Evolutionary conservation across 2,888 invertebrate genomes (phyloP).

Genomic region (Nysson spinosus): DNA sequence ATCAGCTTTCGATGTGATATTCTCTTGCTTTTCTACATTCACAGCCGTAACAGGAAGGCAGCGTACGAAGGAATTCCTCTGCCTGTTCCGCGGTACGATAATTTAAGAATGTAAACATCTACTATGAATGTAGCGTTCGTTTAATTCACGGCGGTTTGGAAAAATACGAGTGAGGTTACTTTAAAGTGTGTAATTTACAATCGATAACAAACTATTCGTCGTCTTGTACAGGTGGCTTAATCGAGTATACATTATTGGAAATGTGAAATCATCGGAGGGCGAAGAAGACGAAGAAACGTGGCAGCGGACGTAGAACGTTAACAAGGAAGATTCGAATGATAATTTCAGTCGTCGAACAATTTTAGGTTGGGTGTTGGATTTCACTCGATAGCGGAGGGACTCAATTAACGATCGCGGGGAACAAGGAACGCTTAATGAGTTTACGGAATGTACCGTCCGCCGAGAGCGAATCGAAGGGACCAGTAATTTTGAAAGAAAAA

Average conservation of each 20-base stretch:
- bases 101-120: background rate
- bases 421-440: conserved; percentile 75
- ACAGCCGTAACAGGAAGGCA: conserved; percentile 31
- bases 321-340: conserved; percentile 56
- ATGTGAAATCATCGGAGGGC: conserved; percentile 7
- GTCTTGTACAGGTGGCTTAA: background rate
- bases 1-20: conserved; percentile 3
- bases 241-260: conserved; percentile 1
- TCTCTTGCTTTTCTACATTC: conserved; percentile 27
- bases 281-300: conserved; percentile 10
- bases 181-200: too few species aligned
- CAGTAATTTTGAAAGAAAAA: conserved; percentile 75
- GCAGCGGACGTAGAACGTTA: conserved; percentile 26
- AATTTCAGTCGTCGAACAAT: conserved; percentile 54
- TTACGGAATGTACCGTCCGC: conserved; percentile 62
- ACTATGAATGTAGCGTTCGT: conserved; percentile 8
- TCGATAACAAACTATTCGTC: background rate
- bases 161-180: too few species aligned
- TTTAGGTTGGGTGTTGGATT: conserved; percentile 31
- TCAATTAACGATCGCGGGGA: conserved; percentile 69
- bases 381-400: conserved; percentile 29
- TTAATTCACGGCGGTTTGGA: too few species aligned
- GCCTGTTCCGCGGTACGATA: background rate
- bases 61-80: conserved; percentile 5
- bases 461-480: conserved; percentile 61